phyloP scores from a whole-genome alignment of 2,888 invertebrate species.

The Lasioglossum pauxillum region DNA sequence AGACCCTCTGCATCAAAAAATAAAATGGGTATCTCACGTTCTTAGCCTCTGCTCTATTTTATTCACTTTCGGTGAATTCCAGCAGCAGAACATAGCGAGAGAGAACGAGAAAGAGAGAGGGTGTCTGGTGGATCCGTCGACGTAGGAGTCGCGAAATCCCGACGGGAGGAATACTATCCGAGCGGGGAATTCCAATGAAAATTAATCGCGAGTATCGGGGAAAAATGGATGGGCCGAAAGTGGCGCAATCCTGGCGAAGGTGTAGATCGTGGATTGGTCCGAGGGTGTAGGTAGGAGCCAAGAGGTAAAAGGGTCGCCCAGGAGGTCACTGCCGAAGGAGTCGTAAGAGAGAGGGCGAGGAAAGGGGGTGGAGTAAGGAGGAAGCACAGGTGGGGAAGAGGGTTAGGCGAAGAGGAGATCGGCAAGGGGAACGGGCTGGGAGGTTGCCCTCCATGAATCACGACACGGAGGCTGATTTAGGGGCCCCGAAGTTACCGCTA shows the following conservation, averaged over 20 bases:
- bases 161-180: not conserved
- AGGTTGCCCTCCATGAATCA: conserved; percentile 84
- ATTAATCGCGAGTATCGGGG: conserved; percentile 29
- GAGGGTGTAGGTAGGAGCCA: conserved; percentile 70
- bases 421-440: conserved; percentile 71
- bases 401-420: conserved; percentile 72
- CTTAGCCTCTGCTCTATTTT: not conserved
- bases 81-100: not conserved
- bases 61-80: not conserved
- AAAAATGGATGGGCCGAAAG: conserved; percentile 50
- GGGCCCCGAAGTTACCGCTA: conserved; percentile 82
- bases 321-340: conserved; percentile 81
- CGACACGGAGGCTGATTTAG: conserved; percentile 84
- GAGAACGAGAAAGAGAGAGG: not conserved
- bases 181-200: conserved; percentile 18
- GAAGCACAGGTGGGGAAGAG: conserved; percentile 61
- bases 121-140: not conserved
- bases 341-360: conserved; percentile 75
- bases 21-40: not conserved
- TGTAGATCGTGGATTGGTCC: conserved; percentile 70
- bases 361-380: conserved; percentile 74
- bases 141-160: not conserved
- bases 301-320: conserved; percentile 80
- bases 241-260: conserved; percentile 56
- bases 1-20: not conserved